Conservation (phyloP, 2,888 invertebrate genomes). For the Artemia sinica region DNA sequence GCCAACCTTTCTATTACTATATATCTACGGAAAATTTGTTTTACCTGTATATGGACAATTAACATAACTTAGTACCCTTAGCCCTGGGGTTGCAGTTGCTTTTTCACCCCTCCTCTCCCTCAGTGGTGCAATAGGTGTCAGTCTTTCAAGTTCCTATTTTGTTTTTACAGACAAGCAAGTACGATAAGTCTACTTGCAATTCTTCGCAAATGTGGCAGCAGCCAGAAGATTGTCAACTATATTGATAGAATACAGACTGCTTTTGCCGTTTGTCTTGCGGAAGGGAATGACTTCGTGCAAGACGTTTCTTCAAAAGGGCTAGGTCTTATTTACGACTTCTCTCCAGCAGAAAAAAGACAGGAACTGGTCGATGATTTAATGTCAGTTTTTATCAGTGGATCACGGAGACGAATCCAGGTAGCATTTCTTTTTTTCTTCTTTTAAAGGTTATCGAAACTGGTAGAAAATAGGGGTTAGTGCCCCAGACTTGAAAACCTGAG, state of each 20-base stretch:
- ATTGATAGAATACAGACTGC: conserved; percentile 47
- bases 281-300: conserved; percentile 80
- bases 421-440: too few species aligned
- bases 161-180: conserved; percentile 43
- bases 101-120: conserved; percentile 8
- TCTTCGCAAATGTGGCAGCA: conserved; percentile 35
- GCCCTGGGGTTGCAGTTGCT: conserved; percentile 16
- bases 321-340: conserved; percentile 66
- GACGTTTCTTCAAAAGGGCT: conserved; percentile 82
- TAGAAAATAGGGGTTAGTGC: too few species aligned
- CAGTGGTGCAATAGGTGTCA: conserved; percentile 18
- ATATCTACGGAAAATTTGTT: too few species aligned
- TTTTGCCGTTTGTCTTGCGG: conserved; percentile 70
- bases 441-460: too few species aligned
- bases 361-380: conserved; percentile 58
- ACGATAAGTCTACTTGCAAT: conserved; percentile 74
- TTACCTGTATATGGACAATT: conserved; percentile 15
- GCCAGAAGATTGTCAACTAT: not conserved
- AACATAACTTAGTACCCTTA: not conserved
- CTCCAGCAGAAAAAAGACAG: conserved; percentile 49
- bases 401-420: conserved; percentile 32
- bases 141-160: conserved; percentile 24
- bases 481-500: too few species aligned
- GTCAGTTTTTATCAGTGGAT: conserved; percentile 63
- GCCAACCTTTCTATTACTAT: too few species aligned